Evolutionary conservation across 1,140 invertebrate species (phyloP).

Genomic region (Nixonia krombeini): DNA sequence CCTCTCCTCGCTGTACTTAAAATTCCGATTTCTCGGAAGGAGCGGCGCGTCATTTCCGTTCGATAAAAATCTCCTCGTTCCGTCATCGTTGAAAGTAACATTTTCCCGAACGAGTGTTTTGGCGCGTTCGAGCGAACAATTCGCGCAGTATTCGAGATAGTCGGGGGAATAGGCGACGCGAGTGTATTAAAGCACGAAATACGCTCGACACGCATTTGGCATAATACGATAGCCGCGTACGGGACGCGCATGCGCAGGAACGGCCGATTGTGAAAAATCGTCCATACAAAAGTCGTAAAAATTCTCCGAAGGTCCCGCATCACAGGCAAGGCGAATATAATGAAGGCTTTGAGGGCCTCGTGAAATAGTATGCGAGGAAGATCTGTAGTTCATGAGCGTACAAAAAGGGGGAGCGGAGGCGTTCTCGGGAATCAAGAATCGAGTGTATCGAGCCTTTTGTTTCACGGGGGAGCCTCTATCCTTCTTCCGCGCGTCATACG

Average conservation of each 20-base stretch:
- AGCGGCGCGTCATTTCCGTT: no score
- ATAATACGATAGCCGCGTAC: slow-evolving; percentile 36
- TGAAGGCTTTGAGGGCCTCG: slow-evolving; percentile 44
- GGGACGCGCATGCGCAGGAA: slow-evolving; percentile 32
- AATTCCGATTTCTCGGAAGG: no score
- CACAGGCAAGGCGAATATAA: slow-evolving; percentile 41
- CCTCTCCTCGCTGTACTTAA: no score
- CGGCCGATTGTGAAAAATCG: slow-evolving; percentile 45
- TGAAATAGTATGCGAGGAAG: slow-evolving; percentile 46
- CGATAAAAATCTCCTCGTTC: no score
- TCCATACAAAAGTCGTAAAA: slow-evolving; percentile 43
- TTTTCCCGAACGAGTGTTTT: no score
- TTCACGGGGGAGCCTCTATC: slow-evolving; percentile 26
- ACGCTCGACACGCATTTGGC: slow-evolving; percentile 24
- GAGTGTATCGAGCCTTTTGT: slow-evolving; percentile 49
- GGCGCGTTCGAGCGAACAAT: no score
- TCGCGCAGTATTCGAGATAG: no score
- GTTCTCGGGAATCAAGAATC: slow-evolving; percentile 50
- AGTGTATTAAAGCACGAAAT: no score
- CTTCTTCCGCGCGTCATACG: slow-evolving; percentile 8
- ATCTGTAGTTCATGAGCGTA: slow-evolving; percentile 42
- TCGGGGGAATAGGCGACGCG: no score
- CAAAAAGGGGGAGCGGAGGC: slow-evolving; percentile 44
- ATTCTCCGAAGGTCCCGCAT: slow-evolving; percentile 41
- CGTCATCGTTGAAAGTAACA: no score